Percentiles rank a stretch among this genome's conserved stretches.
Conservation (phyloP, 2,113 vertebrate genomes). For the Limnothrissa miodon region DNA sequence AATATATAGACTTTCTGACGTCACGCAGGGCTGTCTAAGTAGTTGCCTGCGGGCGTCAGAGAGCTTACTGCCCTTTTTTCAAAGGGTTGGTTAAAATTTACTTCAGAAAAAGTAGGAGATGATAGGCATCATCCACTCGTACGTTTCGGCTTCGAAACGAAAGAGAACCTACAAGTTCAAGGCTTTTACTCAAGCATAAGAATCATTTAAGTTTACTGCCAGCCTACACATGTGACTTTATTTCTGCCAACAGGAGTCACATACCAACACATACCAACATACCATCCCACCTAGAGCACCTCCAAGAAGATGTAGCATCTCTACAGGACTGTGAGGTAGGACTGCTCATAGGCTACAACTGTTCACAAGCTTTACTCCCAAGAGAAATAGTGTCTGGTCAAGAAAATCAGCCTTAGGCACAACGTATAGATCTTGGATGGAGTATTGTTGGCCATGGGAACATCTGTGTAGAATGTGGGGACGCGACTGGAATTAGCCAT, state of each 20-base stretch:
- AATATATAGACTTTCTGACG: no score
- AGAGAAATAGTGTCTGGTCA: not conserved
- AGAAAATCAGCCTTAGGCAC: slow-evolving; percentile 25
- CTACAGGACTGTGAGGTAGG: slow-evolving; percentile 19
- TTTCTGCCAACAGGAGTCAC: not conserved
- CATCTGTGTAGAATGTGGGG: not conserved
- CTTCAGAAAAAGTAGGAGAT: no score
- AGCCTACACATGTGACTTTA: no score
- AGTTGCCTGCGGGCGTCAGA: no score
- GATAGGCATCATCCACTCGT: no score
- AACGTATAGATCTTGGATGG: slow-evolving; percentile 19
- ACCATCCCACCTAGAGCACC: slow-evolving; percentile 9
- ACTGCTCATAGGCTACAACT: slow-evolving; percentile 13
- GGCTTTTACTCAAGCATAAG: no score
- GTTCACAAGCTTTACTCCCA: slow-evolving; percentile 14
- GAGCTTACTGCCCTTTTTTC: no score
- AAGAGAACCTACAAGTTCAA: no score
- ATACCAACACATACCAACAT: slow-evolving; percentile 19
- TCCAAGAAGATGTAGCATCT: not conserved
- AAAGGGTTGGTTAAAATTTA: no score
- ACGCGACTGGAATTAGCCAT: slow-evolving; percentile 23
- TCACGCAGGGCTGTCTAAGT: no score
- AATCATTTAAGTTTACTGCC: no score
- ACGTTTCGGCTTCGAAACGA: no score
- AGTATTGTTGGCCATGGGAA: slow-evolving; percentile 17